Evolutionary conservation across 2,888 invertebrate species (phyloP), one percentile per base, ranked within the genome.

Genomic region (Tetramorium bicarinatum): DNA sequence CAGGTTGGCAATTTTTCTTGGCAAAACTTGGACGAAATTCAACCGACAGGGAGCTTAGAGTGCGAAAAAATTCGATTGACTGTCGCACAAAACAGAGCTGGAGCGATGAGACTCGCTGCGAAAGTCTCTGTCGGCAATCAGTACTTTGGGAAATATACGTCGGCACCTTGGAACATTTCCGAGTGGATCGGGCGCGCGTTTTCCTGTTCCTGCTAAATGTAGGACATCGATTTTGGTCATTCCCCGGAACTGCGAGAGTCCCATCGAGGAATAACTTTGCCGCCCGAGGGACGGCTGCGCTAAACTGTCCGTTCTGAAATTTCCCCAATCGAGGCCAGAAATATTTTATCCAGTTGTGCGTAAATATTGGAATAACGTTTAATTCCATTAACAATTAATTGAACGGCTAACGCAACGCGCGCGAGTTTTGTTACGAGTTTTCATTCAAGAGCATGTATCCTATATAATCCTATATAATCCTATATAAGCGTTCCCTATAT

Each of bases 181-280:
- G 59, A 61, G 54, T 66, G 59, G 18, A 79, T 49, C 69, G 47
- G 44, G 54, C 34, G 77, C 41, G 67, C 75, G 59, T 69, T 80
- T 85, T 85, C 81, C 84, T 84, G 66, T 84, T 56, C 25, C 64
- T 41, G 15, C 47, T 56, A 77, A 86, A 86, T 86, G 84, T 86
- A 86, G 84, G 84, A 86, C 85, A 86, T 84, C 84, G 85, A 86
- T 86, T 79, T 86, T 56, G 72, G 34, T 41, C 64, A 62, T 81
- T 84, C 64, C 29, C 56, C 61, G 44, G 52, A 67, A 62, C 54
- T 54, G 54, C 52, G 67, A 66, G 67, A 47, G 18, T 15, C 69
- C 21, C 21, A 47, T 59, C 44, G 74, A 18, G 62, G 49, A 75
- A 74, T 81, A 81, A 84, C 62, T 82, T 82, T 25, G 49, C n/a